Percentiles rank a stretch among this genome's conserved stretches.
Evolutionary conservation across 2,797 vertebrate genomes (phyloP).

Genomic region (Pangasius krempfi): DNA sequence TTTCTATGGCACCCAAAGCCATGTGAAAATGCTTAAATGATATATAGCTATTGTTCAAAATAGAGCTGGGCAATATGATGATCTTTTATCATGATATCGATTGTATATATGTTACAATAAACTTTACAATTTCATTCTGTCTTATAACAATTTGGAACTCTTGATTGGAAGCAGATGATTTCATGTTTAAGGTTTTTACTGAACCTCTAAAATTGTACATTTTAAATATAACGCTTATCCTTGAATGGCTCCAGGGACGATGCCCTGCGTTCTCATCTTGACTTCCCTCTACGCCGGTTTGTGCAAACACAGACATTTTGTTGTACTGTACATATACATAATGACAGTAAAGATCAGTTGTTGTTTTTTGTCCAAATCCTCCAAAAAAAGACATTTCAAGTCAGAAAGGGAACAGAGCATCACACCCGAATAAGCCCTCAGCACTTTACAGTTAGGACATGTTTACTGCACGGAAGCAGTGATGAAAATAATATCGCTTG

Average conservation of each 20-base stretch:
- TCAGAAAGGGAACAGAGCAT: neutral
- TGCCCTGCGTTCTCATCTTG: neutral
- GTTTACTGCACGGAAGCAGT: constrained; percentile 5
- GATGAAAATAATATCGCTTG: neutral
- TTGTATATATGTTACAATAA: neutral
- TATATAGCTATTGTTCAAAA: neutral
- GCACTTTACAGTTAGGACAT: neutral
- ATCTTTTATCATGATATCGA: neutral
- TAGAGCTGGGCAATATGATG: neutral
- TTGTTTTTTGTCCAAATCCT: neutral
- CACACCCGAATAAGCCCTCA: neutral
- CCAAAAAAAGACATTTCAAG: neutral
- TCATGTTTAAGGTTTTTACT: neutral
- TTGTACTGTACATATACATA: neutral
- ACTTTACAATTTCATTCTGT: neutral
- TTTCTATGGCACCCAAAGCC: neutral
- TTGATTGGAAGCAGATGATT: neutral
- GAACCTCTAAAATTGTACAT: neutral
- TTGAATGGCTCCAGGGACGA: neutral
- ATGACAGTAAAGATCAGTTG: neutral
- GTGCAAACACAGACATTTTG: neutral
- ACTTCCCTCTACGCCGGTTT: too few relatives aligned
- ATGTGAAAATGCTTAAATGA: neutral
- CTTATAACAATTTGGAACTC: neutral
- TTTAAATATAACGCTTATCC: neutral